phyloP scores from a whole-genome alignment of 2,888 invertebrate genomes.

The Coenonympha arcania region DNA sequence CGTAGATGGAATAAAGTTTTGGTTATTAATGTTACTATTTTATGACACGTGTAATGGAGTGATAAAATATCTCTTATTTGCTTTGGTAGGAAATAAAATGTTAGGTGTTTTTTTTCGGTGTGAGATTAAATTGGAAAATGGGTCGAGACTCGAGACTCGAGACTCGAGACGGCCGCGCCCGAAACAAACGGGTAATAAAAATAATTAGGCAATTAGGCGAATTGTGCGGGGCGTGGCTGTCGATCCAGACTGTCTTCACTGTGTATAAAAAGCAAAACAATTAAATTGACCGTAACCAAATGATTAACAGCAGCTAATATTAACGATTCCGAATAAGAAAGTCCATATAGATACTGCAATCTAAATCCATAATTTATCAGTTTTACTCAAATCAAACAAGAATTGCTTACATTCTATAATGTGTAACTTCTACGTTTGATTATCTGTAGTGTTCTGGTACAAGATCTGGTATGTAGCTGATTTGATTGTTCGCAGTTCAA shows the following conservation, averaged over 20 bases:
- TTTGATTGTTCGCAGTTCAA: no score
- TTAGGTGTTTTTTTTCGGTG: constrained; percentile 29
- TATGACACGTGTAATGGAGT: constrained; percentile 6
- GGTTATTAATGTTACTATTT: constrained; percentile 6
- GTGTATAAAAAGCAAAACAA: constrained; percentile 35
- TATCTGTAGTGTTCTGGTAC: no score
- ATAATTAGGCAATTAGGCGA: constrained; percentile 68
- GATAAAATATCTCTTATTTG: constrained; percentile 4
- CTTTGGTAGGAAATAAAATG: constrained; percentile 8
- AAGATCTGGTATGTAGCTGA: no score
- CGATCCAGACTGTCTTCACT: constrained; percentile 44
- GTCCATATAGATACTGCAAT: neutral
- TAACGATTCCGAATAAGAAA: neutral
- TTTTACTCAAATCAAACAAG: no score
- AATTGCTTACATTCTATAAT: no score
- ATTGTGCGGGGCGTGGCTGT: constrained; percentile 53
- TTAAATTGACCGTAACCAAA: constrained; percentile 28
- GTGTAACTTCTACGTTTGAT: no score
- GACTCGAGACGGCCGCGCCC: constrained; percentile 46
- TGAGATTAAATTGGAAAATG: constrained; percentile 51
- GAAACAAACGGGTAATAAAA: constrained; percentile 69
- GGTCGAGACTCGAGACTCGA: constrained; percentile 50
- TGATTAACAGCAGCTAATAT: neutral
- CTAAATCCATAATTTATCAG: no score
- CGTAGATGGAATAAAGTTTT: neutral